Conservation (phyloP, 2,888 invertebrate species). For the Cryptosula pallasiana region DNA sequence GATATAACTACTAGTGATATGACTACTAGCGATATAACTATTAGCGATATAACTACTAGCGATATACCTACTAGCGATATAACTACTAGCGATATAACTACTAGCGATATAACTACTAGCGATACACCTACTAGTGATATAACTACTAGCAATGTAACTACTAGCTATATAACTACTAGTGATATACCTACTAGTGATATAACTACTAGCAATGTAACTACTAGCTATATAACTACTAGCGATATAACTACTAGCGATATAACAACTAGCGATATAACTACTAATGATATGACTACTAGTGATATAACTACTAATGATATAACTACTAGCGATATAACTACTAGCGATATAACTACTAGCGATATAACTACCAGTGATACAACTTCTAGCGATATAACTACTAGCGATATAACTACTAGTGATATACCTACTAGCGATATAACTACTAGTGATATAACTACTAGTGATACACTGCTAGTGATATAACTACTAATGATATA, state of each 20-base stretch:
- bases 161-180: background rate
- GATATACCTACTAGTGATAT: background rate
- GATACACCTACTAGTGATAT: background rate
- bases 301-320: background rate
- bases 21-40: background rate
- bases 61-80: background rate
- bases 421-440: background rate
- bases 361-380: background rate
- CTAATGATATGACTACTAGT: background rate
- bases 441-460: background rate
- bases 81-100: background rate
- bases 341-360: background rate
- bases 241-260: background rate
- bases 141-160: background rate
- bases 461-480: background rate
- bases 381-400: background rate
- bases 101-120: background rate
- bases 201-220: background rate
- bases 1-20: background rate
- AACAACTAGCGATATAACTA: background rate
- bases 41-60: background rate
- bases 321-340: background rate
- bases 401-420: background rate
- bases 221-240: background rate
- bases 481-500: background rate